phyloP scores from a whole-genome alignment of 1,140 invertebrate species.

The Hycleus phaleratus region DNA sequence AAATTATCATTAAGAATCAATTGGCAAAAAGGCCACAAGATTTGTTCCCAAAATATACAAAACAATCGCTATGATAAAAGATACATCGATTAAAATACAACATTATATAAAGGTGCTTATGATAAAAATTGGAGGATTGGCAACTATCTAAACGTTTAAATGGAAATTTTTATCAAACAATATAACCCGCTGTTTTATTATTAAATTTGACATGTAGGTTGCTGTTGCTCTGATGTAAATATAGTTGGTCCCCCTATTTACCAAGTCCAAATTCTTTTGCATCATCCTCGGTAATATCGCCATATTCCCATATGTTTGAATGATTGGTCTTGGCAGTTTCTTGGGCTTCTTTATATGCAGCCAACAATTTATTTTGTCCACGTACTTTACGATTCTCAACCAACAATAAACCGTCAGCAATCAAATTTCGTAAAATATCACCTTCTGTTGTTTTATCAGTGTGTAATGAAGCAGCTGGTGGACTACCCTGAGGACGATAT shows the following conservation, averaged over 20 bases:
- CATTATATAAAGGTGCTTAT: conserved; percentile 1
- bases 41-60: conserved; percentile 11
- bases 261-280: conserved; percentile 76
- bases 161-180: conserved; percentile 10
- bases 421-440: conserved; percentile 77
- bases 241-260: conserved; percentile 19
- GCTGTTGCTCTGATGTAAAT: conserved; percentile 7
- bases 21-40: conserved; percentile 9
- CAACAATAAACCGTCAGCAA: conserved; percentile 78
- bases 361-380: conserved; percentile 70
- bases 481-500: conserved; percentile 49
- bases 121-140: conserved; percentile 12
- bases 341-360: conserved; percentile 77
- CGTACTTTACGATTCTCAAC: conserved; percentile 75
- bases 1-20: conserved; percentile 6
- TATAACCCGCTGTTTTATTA: conserved; percentile 7
- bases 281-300: conserved; percentile 92
- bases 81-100: conserved; percentile 6
- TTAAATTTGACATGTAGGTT: conserved; percentile 11
- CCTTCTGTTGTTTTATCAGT: conserved; percentile 61
- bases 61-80: conserved; percentile 7
- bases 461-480: conserved; percentile 65
- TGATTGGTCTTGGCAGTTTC: conserved; percentile 77
- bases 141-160: conserved; percentile 13
- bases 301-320: conserved; percentile 89